Evolutionary conservation across 2,888 invertebrate species (phyloP).

Genomic region (Ischnura elegans): DNA sequence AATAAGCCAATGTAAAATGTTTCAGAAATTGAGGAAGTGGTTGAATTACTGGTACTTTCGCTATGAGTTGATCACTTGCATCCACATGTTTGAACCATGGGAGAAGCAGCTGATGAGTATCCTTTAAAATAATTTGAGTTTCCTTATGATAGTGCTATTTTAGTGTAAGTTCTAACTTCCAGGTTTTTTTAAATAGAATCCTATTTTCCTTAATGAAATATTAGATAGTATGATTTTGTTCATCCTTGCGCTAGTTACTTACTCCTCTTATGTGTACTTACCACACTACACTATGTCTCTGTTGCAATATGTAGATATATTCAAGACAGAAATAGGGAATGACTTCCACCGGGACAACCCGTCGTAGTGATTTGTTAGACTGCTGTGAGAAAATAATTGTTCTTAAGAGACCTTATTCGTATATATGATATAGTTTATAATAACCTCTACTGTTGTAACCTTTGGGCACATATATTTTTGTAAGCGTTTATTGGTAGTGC

Average conservation of each 20-base stretch:
- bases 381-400: not conserved
- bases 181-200: not conserved
- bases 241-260: conserved; percentile 79
- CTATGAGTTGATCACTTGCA: conserved; percentile 78
- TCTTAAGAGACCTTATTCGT: conserved; percentile 20
- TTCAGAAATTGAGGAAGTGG: conserved; percentile 72
- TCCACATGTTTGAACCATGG: conserved; percentile 79
- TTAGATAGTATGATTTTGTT: conserved; percentile 79
- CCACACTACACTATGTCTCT: conserved; percentile 79
- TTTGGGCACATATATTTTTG: conserved; percentile 57
- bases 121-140: conserved; percentile 67
- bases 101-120: conserved; percentile 78
- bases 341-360: conserved; percentile 55
- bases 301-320: conserved; percentile 61
- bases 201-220: conserved; percentile 69
- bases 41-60: conserved; percentile 76
- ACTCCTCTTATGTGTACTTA: conserved; percentile 81
- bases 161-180: not conserved
- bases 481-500: conserved; percentile 43
- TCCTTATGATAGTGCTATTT: not conserved
- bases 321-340: conserved; percentile 44
- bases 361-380: not conserved
- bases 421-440: conserved; percentile 19
- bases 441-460: conserved; percentile 32
- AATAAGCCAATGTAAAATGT: conserved; percentile 38